Evolutionary conservation across 23 tunicate species (phyloP).

Genomic region (Oikopleura albicans): DNA sequence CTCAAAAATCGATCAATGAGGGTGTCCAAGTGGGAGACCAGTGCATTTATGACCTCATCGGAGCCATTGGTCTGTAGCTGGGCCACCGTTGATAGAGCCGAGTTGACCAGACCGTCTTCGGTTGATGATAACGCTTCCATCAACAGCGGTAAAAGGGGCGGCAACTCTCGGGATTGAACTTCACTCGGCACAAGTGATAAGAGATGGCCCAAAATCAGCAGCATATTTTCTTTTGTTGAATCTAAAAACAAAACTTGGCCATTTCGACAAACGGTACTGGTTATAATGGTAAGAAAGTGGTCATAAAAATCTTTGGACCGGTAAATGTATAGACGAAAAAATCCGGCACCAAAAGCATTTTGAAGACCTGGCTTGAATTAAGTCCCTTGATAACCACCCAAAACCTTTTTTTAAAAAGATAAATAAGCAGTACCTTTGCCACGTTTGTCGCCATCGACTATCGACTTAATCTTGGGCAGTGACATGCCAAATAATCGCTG

Average conservation of each 20-base stretch:
- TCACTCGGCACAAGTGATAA: background rate
- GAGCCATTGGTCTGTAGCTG: background rate
- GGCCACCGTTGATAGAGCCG: background rate
- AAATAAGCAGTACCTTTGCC: no score
- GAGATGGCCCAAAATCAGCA: background rate
- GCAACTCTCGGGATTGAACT: slow-evolving; percentile 12
- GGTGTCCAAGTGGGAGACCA: background rate
- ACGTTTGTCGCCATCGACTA: background rate
- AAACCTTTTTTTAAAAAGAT: no score
- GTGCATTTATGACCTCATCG: background rate
- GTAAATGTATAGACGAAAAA: no score
- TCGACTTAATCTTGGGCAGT: background rate
- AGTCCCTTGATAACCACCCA: no score
- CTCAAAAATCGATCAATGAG: background rate
- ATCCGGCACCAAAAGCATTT: no score
- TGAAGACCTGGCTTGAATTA: no score
- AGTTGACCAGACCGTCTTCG: background rate
- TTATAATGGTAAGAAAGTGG: no score
- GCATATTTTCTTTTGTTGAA: background rate
- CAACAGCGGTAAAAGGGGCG: background rate
- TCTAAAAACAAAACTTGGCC: background rate
- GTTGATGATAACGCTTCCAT: background rate
- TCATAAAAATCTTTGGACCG: no score
- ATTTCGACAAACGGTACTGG: background rate
- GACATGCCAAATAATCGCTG: background rate